These are phyloP conservation scores for Netelia melanura DNA, from an alignment of 2,888 invertebrate species.

Conservation along the genomic window DNA sequence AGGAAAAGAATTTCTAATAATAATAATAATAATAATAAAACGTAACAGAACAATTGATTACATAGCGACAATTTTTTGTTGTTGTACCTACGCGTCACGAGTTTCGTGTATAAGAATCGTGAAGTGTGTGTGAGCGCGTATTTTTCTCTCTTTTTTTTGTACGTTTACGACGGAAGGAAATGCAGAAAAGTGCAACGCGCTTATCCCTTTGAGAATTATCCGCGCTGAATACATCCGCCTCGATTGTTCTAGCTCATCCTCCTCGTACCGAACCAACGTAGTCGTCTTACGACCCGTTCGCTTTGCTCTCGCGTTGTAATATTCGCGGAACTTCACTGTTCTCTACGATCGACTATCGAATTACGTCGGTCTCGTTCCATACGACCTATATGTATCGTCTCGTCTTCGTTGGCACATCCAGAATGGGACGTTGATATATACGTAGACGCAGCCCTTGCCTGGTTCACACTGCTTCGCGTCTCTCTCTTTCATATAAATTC, in stretches of 20 bases:
- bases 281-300: not conserved
- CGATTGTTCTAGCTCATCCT: constrained; percentile 1
- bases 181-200: not conserved
- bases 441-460: no score
- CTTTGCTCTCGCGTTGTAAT: constrained; percentile 60
- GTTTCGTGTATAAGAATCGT: no score
- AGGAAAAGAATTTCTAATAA: not conserved
- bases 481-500: no score
- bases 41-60: not conserved
- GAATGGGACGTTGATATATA: not conserved
- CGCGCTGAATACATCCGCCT: constrained; percentile 57
- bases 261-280: not conserved
- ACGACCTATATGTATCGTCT: no score
- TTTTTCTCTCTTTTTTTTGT: no score
- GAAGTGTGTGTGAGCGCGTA: no score
- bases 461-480: not conserved
- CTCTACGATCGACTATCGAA: constrained; percentile 67
- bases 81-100: no score
- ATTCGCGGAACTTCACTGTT: constrained; percentile 47
- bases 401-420: constrained; percentile 35
- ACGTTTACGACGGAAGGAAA: not conserved
- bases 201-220: constrained; percentile 71
- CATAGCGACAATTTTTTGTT: no score
- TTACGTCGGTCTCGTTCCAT: constrained; percentile 50
- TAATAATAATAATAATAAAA: not conserved